These are phyloP conservation scores for Sebastes oblongus DNA, from an alignment of 2,797 vertebrate genomes.

Conservation along the genomic window DNA sequence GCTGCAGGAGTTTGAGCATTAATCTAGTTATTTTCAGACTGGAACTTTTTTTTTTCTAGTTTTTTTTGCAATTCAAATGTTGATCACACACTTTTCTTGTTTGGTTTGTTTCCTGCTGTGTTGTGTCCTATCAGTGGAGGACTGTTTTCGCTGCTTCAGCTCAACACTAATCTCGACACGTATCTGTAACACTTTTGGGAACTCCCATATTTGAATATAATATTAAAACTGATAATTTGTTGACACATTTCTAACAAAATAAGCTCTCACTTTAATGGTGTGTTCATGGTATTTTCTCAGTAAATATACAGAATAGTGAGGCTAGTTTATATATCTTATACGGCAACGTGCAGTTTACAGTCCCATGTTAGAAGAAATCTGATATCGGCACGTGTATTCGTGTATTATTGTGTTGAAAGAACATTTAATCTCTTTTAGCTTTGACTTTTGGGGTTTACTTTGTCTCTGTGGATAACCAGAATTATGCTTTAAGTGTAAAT, in stretches of 20 bases:
- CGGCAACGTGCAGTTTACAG: background rate
- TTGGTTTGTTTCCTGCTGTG: background rate
- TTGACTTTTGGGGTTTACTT: background rate
- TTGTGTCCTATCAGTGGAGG: background rate
- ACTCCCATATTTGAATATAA: background rate
- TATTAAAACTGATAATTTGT: background rate
- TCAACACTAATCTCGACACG: background rate
- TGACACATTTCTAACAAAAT: background rate
- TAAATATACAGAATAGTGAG: background rate
- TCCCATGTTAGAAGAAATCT: background rate
- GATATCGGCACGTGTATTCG: background rate
- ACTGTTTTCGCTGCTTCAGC: background rate
- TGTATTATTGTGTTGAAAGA: background rate
- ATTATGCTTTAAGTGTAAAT: background rate
- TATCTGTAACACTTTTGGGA: background rate
- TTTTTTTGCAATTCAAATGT: background rate
- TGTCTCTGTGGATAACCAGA: background rate
- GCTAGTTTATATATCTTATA: background rate
- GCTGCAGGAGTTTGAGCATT: background rate
- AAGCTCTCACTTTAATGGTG: background rate
- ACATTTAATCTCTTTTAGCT: background rate
- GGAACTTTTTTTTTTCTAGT: background rate
- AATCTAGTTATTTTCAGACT: background rate
- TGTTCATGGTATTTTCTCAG: background rate
- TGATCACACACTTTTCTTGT: constrained; percentile 9